These are phyloP conservation scores for Leptonema lineaticorne DNA, from an alignment of 1,140 invertebrate genomes.

Conservation along the genomic window DNA sequence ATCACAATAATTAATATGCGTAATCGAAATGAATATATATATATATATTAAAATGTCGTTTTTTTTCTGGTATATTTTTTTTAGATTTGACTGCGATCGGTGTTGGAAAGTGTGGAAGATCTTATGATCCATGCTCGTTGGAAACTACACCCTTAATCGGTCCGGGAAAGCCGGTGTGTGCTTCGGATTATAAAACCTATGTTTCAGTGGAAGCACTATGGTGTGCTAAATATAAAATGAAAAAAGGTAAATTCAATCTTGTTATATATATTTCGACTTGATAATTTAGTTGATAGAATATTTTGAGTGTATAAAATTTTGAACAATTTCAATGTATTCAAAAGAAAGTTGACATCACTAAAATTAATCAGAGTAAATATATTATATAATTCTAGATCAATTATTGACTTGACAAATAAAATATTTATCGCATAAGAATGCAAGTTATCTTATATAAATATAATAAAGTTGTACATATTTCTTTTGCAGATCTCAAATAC, in stretches of 20 bases:
- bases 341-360: not conserved
- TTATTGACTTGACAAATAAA: not conserved
- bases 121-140: slow-evolving; percentile 44
- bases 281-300: not conserved
- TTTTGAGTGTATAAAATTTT: not conserved
- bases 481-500: slow-evolving; percentile 38
- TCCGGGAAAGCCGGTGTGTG: slow-evolving; percentile 43
- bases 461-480: slow-evolving; percentile 24
- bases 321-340: not conserved
- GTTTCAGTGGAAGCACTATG: slow-evolving; percentile 44
- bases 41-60: not conserved
- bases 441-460: slow-evolving; percentile 25
- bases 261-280: not conserved
- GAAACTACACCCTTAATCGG: slow-evolving; percentile 37
- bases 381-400: not conserved
- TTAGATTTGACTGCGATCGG: slow-evolving; percentile 44
- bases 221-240: slow-evolving; percentile 40
- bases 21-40: not conserved
- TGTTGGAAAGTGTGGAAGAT: slow-evolving; percentile 41
- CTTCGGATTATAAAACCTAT: slow-evolving; percentile 43
- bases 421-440: too few species aligned
- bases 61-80: not conserved
- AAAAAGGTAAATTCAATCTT: slow-evolving; percentile 32
- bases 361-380: not conserved
- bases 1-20: not conserved